Base-by-base conservation (phyloP, 1,140 invertebrate species). In the Ips typographus region DNA sequence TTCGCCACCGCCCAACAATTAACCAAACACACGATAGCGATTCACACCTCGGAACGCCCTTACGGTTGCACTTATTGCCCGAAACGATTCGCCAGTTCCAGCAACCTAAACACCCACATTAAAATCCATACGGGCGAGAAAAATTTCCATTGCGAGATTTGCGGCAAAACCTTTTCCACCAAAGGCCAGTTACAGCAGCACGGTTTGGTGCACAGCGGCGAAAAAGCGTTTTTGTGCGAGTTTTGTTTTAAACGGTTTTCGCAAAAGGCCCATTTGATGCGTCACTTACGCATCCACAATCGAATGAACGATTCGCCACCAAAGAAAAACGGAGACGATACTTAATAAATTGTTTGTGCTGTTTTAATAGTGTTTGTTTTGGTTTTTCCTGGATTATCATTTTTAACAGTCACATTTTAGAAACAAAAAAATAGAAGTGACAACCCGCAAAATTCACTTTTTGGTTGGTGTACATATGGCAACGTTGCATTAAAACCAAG, bases 241-340 rank as follows among this genome's bases (percentile, higher is more conserved):
- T 84, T 87, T 78, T 90, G 89, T 80, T 85, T 90, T 77, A 90
- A 90, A 79, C 84, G 88, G 81, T 91, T 91, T 82, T 89, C 89
- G 68, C 89, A 91, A 80, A 91, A 91, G 82, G 89, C 89, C 74
- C 90, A 89, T 81, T 82, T 91, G 72, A 87, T 77, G 3, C 60
- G 79, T 40, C 79, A 80, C 75, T 65, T 78, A 41, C 78, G 77
- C 68, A 77, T 74, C 41, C 79, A 79, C 75, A 73, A 64, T 53
- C 44, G 68, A 40, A 64, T 22, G 22, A 22, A 22, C 22, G 22
- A 22, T 22, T 22, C 22, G 22, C 22, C 22, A 22, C 22, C 22
- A 22, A 22, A 22, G 22, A 22, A 22, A 22, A 22, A 22, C 22
- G 22, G 22, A 22, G 22, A 22, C 0, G 22, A 22, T 22, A 22